Base-by-base conservation (phyloP, 2,888 invertebrate species). In the Chalcosyrphus nemorum region DNA sequence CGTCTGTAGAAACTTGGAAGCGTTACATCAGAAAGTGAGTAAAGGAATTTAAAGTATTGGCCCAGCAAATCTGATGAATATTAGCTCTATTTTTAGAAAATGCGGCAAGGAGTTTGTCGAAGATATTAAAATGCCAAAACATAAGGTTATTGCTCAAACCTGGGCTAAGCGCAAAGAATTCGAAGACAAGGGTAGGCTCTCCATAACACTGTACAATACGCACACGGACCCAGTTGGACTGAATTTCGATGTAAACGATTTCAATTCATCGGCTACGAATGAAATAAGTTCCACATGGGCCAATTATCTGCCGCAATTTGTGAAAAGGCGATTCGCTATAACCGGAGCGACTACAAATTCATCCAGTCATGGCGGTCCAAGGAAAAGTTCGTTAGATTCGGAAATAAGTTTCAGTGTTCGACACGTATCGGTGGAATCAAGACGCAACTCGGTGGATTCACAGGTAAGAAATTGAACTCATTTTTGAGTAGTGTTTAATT, bases 251-350 rank as follows among this genome's bases (percentile, higher is more conserved):
- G 90, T 91, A 0, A 91, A 91, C 61, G 92, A 92, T 82, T 88
- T 95, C 56, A 95, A 96, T 89, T 95, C 95, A 56, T 94, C 94
- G 56, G 96, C 95, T 65, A 96, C 96, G 78, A 95, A 95, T 86
- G 97, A 97, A 88, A 93, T 98, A 63, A 97, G 97, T 71, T 97
- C 98, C 0, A 96, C 97, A 0, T 98, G 97, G 97, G 97, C 97
- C 43, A 97, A 96, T 66, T 97, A 97, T 86, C 92, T 98, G 85
- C 98, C 98, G 0, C 95, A 97, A 86, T 94, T 98, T 89, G 95
- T 98, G 0, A 94, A 95, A 5, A 93, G 98, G 2, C 93, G 98
- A 87, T 96, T 96, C 87, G 98, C 97, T 0, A 92, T 98, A 9
- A 95, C 94, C 81, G 93, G 94, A 9, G 90, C 89, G 3, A 88